Conservation (phyloP, 53 echinoderm and acorn worm species). For the Arbacia lixula region DNA sequence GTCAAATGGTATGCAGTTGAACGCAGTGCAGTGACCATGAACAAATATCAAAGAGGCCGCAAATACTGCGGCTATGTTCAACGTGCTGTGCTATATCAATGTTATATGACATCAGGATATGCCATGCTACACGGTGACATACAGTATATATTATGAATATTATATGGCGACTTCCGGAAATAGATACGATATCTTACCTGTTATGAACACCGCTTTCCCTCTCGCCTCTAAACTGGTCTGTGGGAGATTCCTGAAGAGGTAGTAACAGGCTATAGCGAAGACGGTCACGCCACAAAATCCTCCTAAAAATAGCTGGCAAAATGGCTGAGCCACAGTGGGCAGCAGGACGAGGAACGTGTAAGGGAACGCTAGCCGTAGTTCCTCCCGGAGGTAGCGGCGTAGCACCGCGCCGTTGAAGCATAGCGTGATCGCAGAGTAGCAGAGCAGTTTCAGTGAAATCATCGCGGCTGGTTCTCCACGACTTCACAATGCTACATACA, state of each 20-base stretch:
- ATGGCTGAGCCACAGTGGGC: constrained; percentile 85
- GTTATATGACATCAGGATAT: too few relatives aligned
- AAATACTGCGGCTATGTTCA: too few relatives aligned
- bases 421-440: constrained; percentile 85
- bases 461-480: constrained; percentile 14
- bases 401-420: constrained; percentile 91
- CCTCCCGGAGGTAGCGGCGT: constrained; percentile 81
- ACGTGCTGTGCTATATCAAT: too few relatives aligned
- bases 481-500: too few relatives aligned
- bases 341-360: constrained; percentile 82
- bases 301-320: constrained; percentile 91
- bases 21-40: too few relatives aligned
- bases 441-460: constrained; percentile 84
- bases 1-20: too few relatives aligned
- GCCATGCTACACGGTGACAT: too few relatives aligned
- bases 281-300: constrained; percentile 87
- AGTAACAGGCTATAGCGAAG: constrained; percentile 83
- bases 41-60: too few relatives aligned
- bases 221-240: constrained; percentile 72
- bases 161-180: too few relatives aligned
- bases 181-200: constrained; percentile 64
- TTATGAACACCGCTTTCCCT: constrained; percentile 82
- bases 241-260: constrained; percentile 81
- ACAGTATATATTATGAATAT: too few relatives aligned
- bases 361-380: constrained; percentile 80